phyloP scores from a whole-genome alignment of 2,113 vertebrate genomes.

The Spea multiplicata region DNA sequence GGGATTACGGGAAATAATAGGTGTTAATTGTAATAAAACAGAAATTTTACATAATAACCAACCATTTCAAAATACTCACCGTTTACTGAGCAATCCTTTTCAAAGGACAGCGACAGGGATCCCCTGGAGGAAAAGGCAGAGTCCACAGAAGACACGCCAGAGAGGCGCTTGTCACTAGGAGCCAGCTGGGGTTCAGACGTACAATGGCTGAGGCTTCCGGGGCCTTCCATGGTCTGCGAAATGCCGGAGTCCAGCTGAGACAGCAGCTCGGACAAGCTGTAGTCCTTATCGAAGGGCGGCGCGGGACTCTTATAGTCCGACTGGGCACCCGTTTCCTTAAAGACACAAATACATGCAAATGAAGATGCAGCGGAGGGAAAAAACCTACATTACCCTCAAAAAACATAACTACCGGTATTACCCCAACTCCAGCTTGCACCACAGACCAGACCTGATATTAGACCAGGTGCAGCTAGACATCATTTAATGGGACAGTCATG shows the following conservation, averaged over 20 bases:
- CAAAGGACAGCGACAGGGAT: constrained; percentile 89
- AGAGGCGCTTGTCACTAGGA: constrained; percentile 80
- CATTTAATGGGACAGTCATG: no score
- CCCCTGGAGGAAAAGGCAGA: constrained; percentile 96
- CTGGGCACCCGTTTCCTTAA: constrained; percentile 57
- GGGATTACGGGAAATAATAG: no score
- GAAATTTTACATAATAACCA: not conserved
- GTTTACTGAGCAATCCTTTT: constrained; percentile 80
- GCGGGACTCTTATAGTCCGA: constrained; percentile 67
- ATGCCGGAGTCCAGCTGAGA: constrained; percentile 92
- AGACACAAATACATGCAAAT: not conserved
- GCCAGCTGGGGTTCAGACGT: constrained; percentile 77
- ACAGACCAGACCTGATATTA: no score
- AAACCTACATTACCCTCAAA: not conserved
- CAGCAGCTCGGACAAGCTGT: constrained; percentile 86
- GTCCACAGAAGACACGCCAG: constrained; percentile 92
- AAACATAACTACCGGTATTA: not conserved
- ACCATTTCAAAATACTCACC: constrained; percentile 60
- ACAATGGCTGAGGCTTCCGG: constrained; percentile 79
- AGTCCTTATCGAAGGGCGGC: constrained; percentile 81
- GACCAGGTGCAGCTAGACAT: no score
- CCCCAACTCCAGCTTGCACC: no score
- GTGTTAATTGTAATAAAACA: no score
- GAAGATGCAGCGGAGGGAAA: not conserved
- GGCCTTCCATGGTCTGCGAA: constrained; percentile 79